Evolutionary conservation across 2,797 vertebrate species (phyloP).

Genomic region (Microctenopoma steveboyesi): DNA sequence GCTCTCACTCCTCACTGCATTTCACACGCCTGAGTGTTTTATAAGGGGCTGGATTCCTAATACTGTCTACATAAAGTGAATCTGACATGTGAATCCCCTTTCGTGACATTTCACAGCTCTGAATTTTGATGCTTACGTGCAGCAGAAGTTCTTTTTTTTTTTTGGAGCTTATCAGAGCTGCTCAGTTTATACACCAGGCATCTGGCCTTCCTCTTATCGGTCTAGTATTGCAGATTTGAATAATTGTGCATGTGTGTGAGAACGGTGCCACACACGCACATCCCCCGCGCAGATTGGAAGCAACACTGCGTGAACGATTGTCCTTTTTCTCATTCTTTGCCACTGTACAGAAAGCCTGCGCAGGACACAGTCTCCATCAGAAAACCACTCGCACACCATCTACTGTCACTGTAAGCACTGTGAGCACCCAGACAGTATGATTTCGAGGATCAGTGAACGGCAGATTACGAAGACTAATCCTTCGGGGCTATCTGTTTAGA

Average conservation of each 20-base stretch:
- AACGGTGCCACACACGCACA: neutral
- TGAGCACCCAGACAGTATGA: conserved; percentile 78
- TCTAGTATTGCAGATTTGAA: neutral
- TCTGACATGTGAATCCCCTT: neutral
- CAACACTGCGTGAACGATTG: conserved; percentile 49
- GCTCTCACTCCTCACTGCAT: conserved; percentile 27
- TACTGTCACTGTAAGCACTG: conserved; percentile 77
- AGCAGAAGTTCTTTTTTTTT: neutral
- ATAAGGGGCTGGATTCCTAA: conserved; percentile 21
- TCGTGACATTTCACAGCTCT: neutral
- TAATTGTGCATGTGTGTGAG: neutral
- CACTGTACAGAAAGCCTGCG: conserved; percentile 47
- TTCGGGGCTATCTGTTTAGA: conserved; percentile 71
- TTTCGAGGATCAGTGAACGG: conserved; percentile 80
- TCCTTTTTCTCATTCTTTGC: conserved; percentile 53
- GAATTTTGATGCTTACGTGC: neutral
- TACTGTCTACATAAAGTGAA: conserved; percentile 42
- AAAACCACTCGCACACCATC: conserved; percentile 68
- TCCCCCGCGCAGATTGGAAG: conserved; percentile 42
- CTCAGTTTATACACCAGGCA: conserved; percentile 26
- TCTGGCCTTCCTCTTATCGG: conserved; percentile 5
- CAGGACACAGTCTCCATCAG: conserved; percentile 57
- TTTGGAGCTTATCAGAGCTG: conserved; percentile 17
- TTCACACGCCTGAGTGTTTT: conserved; percentile 46
- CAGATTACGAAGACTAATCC: conserved; percentile 81